Evolutionary conservation across 2,113 vertebrate genomes (phyloP).

Genomic region (Bubo blakistoni): DNA sequence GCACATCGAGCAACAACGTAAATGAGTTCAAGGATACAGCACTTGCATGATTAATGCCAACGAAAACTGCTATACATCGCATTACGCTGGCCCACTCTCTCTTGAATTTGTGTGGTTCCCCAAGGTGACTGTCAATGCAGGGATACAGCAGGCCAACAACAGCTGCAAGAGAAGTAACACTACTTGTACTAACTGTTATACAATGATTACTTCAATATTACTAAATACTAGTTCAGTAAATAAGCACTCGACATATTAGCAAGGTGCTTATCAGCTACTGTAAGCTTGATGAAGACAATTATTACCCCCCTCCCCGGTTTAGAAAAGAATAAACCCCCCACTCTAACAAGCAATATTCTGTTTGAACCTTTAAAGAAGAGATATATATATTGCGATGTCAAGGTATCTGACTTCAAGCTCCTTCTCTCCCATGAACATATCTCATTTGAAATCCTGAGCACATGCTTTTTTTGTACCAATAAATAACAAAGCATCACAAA

Average conservation of each 20-base stretch:
- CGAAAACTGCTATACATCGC: constrained; percentile 82
- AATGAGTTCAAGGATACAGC: constrained; percentile 76
- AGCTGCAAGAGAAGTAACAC: constrained; percentile 60
- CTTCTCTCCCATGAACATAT: neutral
- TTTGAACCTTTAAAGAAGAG: neutral
- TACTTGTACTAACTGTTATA: neutral
- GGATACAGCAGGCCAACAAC: constrained; percentile 82
- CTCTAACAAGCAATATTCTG: neutral
- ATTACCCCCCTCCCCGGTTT: accelerated
- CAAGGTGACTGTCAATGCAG: constrained; percentile 83
- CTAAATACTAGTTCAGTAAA: neutral
- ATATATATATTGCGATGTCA: neutral
- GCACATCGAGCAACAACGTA: neutral
- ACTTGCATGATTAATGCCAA: constrained; percentile 84
- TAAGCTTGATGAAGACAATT: neutral
- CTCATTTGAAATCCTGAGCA: neutral
- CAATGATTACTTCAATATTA: neutral
- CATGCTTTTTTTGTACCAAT: neutral
- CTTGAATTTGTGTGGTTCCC: constrained; percentile 85
- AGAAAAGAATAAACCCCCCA: accelerated
- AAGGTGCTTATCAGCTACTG: neutral
- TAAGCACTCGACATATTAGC: neutral
- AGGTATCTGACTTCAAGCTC: neutral
- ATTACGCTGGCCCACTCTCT: constrained; percentile 85
- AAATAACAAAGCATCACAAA: neutral